These are phyloP conservation scores for Bombus vancouverensis DNA, from an alignment of 1,140 invertebrate genomes.

Conservation along the genomic window DNA sequence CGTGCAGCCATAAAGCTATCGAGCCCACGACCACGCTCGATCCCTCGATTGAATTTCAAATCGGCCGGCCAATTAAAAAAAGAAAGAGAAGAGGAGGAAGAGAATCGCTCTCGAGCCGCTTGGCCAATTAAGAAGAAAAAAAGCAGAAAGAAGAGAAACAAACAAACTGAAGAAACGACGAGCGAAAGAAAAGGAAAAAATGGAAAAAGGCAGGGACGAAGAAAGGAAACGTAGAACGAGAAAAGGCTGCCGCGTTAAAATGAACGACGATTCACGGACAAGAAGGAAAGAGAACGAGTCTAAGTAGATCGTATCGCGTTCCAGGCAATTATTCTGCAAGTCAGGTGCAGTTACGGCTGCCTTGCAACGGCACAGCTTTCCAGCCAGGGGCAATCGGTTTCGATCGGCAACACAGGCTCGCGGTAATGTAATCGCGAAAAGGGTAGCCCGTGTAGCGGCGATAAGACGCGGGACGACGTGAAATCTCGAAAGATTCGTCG, in stretches of 20 bases:
- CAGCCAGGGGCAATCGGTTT: neutral
- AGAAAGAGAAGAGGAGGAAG: neutral
- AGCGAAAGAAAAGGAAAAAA: neutral
- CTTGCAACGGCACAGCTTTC: too few relatives aligned
- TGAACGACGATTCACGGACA: neutral
- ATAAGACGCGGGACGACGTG: constrained; percentile 49
- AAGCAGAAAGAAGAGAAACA: neutral
- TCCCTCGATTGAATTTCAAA: constrained; percentile 17
- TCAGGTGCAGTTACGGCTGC: constrained; percentile 4
- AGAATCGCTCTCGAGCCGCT: neutral
- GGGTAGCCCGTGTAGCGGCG: constrained; percentile 60
- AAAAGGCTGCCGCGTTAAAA: neutral
- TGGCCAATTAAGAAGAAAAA: neutral
- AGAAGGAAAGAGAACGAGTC: neutral
- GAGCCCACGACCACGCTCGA: neutral
- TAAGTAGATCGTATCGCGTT: constrained; percentile 10
- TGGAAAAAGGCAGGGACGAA: too few relatives aligned
- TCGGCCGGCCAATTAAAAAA: neutral
- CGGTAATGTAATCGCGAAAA: constrained; percentile 14
- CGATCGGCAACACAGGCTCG: constrained; percentile 4
- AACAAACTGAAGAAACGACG: neutral
- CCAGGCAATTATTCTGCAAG: constrained; percentile 29
- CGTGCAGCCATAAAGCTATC: neutral
- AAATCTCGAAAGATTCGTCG: constrained; percentile 59
- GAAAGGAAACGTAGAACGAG: neutral